Evolutionary conservation across 2,888 invertebrate species (phyloP).

Genomic region (Eumerus sabulonum): DNA sequence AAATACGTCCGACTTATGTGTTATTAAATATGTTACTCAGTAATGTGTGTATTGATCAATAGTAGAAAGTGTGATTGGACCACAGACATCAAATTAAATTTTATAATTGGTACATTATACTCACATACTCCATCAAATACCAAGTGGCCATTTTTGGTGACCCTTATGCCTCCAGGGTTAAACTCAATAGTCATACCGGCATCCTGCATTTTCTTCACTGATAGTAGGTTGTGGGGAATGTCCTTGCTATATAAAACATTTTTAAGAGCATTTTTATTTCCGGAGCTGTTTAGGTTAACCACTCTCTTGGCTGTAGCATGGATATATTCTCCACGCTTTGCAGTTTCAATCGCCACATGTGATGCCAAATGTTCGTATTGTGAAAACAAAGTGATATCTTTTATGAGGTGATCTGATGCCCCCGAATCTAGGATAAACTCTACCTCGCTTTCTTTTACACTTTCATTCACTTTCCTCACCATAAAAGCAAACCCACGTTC

Average conservation of each 20-base stretch:
- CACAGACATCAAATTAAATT: constrained; percentile 52
- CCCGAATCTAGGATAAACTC: constrained; percentile 60
- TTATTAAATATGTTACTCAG: constrained; percentile 70
- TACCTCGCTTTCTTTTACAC: constrained; percentile 2
- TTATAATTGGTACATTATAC: constrained; percentile 13
- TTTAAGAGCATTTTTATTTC: constrained; percentile 68
- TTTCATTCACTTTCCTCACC: constrained; percentile 19
- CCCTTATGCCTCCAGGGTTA: constrained; percentile 62
- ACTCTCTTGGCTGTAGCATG: constrained; percentile 31
- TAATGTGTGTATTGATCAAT: too few species aligned
- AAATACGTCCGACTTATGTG: constrained; percentile 71
- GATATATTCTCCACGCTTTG: constrained; percentile 69
- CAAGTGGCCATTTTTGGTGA: constrained; percentile 65
- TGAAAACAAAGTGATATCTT: constrained; percentile 53
- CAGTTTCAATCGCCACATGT: constrained; percentile 73
- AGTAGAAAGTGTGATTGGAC: too few species aligned
- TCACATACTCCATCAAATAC: constrained; percentile 11
- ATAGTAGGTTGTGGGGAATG: constrained; percentile 30
- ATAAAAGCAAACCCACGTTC: constrained; percentile 47
- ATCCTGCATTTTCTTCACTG: constrained; percentile 70
- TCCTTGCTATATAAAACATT: neutral
- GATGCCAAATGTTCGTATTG: constrained; percentile 48
- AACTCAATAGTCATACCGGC: constrained; percentile 69
- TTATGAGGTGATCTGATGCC: constrained; percentile 68
- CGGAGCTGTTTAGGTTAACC: neutral